Base-by-base conservation (phyloP, 2,113 vertebrate genomes). In the Prochilodus magdalenae region DNA sequence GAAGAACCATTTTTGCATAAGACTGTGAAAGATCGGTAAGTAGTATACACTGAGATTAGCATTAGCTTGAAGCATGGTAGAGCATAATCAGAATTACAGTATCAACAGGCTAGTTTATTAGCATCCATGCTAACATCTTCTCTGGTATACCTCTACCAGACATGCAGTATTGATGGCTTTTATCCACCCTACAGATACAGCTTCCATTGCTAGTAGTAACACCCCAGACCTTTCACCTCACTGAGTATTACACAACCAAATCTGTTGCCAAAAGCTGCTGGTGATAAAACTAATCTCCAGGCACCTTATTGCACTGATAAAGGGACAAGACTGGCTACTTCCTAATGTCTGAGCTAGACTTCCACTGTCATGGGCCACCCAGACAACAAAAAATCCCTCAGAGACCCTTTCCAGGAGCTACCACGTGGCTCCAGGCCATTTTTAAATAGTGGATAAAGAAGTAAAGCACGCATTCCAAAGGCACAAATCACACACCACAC, bases 221-320 rank as follows among this genome's bases (percentile, higher is more conserved):
- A 12, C 65, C 65, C 36, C 27, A 30, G 30, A 7, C 49, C 3
- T 75, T 62, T 36, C 27, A 16, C 16, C 30, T 55, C n/a, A 20
- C 8, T 20, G 6, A 51, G 29, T 73, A 83, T 85, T 85, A 83
- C 78, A 83, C 79, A 83, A 55, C 11, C 24, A 83, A n/a, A 69
- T 67, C 75, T 74, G 74, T 70, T 55, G 70, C 76, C 87, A 70
- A 53, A 75, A 79, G 87, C 81, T 88, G 84, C 85, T 83, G 55
- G 30, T 75, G 79, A 92, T 80, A 74, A 75, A 86, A 84, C 85
- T 88, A 92, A 93, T 92, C 90, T 89, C 72, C 81, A 81, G 73
- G 75, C 73, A 3, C 78, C 85, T 83, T 80, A 84, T 90, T 86
- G 85, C 82, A 83, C 85, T 91, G 93, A 93, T 90, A 90, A 84